Evolutionary conservation across 2,888 invertebrate genomes (phyloP).

Genomic region (Caenorhabditis sp.): DNA sequence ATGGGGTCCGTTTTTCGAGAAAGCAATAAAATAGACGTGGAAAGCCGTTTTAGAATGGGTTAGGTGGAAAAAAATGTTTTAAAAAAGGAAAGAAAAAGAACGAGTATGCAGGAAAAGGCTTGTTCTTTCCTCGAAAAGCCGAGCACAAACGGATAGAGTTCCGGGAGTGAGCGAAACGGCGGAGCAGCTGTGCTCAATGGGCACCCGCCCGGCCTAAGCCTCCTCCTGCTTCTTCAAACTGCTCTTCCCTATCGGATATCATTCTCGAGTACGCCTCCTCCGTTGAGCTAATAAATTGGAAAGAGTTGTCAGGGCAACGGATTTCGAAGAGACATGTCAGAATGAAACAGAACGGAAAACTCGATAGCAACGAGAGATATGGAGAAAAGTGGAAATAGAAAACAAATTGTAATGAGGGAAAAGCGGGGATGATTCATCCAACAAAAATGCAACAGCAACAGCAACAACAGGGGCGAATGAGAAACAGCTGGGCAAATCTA

Average conservation of each 20-base stretch:
- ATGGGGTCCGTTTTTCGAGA: too few species aligned
- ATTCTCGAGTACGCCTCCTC: constrained; percentile 31
- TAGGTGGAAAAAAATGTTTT: too few species aligned
- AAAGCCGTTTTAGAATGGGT: too few species aligned
- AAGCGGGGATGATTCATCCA: constrained; percentile 23
- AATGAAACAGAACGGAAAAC: constrained; percentile 9
- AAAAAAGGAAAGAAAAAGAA: background rate
- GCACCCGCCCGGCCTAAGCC: too few species aligned
- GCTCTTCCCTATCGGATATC: constrained; percentile 30
- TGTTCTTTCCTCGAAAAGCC: too few species aligned
- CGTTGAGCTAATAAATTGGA: background rate
- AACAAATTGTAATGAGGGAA: background rate
- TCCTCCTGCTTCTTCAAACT: background rate
- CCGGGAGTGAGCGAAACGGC: background rate
- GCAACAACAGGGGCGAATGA: too few species aligned
- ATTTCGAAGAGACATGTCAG: background rate
- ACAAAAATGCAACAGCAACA: constrained; percentile 16
- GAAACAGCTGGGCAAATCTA: constrained; percentile 10
- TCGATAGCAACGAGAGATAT: constrained; percentile 5
- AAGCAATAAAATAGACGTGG: too few species aligned
- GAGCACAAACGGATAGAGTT: background rate
- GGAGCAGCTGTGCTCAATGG: constrained; percentile 43
- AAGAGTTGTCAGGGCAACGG: constrained; percentile 9
- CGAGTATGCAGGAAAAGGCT: background rate
- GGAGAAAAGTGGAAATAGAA: background rate